Base-by-base conservation (phyloP, 2,888 invertebrate genomes). In the Phorcus lineatus region DNA sequence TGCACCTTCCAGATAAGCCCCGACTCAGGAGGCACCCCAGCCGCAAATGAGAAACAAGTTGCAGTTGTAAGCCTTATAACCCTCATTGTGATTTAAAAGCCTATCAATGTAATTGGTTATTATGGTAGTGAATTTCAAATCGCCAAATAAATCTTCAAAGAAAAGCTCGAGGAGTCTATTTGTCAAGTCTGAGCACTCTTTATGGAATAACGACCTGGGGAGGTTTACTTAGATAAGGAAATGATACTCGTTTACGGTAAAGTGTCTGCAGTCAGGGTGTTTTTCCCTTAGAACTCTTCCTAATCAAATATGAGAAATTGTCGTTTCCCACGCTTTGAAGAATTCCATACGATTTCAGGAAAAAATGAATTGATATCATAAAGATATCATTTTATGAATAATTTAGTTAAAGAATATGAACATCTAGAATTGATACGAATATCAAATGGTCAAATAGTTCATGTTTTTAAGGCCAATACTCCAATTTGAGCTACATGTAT, bases 61-160 rank as follows among this genome's bases (percentile, higher is more conserved):
- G 19, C 36, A n/a, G 36, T 36, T 70, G 70, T 40, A n/a, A 36
- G 36, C 19, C 31, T 40, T 70, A 70, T 70, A 31, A 17, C 70
- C 70, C 19, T 19, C 40, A 17, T 31, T 70, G 70, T 40, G 70
- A 67, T 36, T 31, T 70, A 28, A 70, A 70, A 70, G 70, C 70
- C 40, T 17, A 70, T 70, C 70, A 70, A 13, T 40, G 36, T 70
- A 70, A 70, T 70, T 70, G 70, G 36, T 70, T 70, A 70, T 40
- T 36, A 70, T 36, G 11, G 70, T 70, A 70, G 36, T 70, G 70
- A 70, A 70, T 70, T 70, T 70, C 70, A 70, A 36, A 70, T 70
- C 70, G 19, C 17, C 36, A 36, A 36, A 70, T 70, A 36, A 36
- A 70, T 70, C 70, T 70, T 70, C 70, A 70, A 70, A 70, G 40